Evolutionary conservation across 2,888 invertebrate genomes (phyloP), one percentile per base, ranked within the genome.

Genomic region (Seira musarum): DNA sequence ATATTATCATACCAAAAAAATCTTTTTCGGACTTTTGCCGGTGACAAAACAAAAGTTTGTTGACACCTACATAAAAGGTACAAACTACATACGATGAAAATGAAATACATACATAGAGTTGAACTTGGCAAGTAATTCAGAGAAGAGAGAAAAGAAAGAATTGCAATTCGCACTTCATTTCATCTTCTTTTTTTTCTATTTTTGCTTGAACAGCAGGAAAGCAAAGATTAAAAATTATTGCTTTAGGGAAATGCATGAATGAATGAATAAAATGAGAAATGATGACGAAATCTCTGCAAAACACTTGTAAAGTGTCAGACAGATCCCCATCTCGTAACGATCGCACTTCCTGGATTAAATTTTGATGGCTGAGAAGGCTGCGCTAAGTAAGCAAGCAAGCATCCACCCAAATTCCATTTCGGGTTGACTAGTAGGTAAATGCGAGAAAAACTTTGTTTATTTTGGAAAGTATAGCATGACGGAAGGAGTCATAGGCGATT

Each of bases 31-130:
- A 30, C 19, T 19, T 66, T 17, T 66, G 35, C 17, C 65, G 57
- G 57, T 57, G 57, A 57, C 57, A 57, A 57, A 30, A 65, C 8
- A 25, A 2, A 64, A 66, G 66, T 66, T 66, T 66, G 30, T 66
- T 66, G 66, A 66, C 66, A 35, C 35, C 66, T 66, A 40, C 15
- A 53, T 64, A 2, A 8, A 68, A 67, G 24, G 6, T 67, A n/a
- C 19, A 8, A 22, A 5, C 25, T 64, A 8, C 17, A 25, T 30
- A n/a, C 13, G 6, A 25, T 25, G 6, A n/a, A 25, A 17, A 2
- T 35, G 1, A 13, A 40, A 66, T 2, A 35, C 35, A 19, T 40
- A 35, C 22, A 6, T 35, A 17, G 22, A 19, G 22, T 66, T 24
- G 17, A 24, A 68, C 35, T 35, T 35, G 35, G 35, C 60, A 25